Conservation (phyloP, 2,113 vertebrate species). For the Crotalus horridus region DNA sequence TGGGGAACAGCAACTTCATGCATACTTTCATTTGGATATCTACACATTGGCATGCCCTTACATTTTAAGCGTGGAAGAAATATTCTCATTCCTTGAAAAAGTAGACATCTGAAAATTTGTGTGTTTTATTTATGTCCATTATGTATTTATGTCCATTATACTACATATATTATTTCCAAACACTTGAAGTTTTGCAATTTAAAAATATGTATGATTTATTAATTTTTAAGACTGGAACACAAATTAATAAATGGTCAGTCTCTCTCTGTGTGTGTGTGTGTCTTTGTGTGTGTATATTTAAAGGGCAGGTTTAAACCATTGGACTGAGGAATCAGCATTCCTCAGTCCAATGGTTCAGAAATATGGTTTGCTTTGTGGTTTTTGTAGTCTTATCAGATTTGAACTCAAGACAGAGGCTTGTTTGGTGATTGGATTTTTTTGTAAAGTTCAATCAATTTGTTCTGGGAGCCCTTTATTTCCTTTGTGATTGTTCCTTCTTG, state of each 20-base stretch:
- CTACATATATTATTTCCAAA: not conserved
- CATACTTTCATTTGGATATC: too few species aligned
- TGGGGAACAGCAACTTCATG: not conserved
- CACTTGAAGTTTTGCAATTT: not conserved
- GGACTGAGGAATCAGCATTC: not conserved
- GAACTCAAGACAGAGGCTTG: not conserved
- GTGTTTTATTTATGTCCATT: not conserved
- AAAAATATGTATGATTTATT: not conserved
- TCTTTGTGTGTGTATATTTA: not conserved
- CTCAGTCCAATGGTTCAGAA: not conserved
- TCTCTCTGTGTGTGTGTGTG: not conserved
- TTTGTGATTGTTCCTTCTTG: not conserved
- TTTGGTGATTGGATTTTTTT: not conserved
- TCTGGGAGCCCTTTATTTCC: not conserved
- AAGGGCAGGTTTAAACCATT: not conserved
- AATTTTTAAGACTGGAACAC: not conserved
- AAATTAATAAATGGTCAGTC: not conserved
- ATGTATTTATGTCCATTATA: not conserved
- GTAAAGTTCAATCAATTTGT: not conserved
- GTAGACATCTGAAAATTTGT: not conserved
- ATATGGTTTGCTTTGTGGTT: not conserved
- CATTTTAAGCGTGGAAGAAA: not conserved
- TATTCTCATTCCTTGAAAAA: not conserved
- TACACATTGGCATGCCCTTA: not conserved
- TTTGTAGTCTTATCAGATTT: not conserved